Base-by-base conservation (phyloP, 2,888 invertebrate species). In the Atethmia centrago region DNA sequence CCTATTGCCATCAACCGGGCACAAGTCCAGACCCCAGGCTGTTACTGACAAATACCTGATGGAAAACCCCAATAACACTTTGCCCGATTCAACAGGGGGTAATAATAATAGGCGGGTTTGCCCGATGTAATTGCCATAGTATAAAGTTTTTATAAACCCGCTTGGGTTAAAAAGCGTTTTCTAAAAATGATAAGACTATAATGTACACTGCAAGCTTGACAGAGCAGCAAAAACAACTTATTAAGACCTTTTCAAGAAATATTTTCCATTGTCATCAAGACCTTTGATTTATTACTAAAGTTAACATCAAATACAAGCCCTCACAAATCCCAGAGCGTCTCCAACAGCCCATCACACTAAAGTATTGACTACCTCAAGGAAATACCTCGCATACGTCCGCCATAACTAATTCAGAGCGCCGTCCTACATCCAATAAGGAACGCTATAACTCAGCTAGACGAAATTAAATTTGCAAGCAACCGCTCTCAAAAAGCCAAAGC, bases 381-480 rank as follows among this genome's bases (percentile, higher is more conserved):
- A 76, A 81, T 71, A 56, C 56, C 66, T 63, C 68, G 78, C 69
- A 74, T 76, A 77, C 82, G 63, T 66, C 45, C 55, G 47, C 55
- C 68, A 82, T 85, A 82, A 87, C 74, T 85, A 87, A 87, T 85
- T 85, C 85, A 85, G 69, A 59, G 55, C 56, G n/a, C 74, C 77
- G 64, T 80, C 77, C 83, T 62, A 74, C 77, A 74, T 82, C 82
- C 83, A 85, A 89, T 89, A 87, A 79, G 69, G 76, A 72, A 51
- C 56, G 83, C 85, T 83, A 87, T 88, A 88, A 87, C 86, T 88
- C 83, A 84, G 77, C 85, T 79, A 79, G 80, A 58, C 83, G 70
- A 86, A 85, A 87, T 89, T 89, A 82, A 89, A 89, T 89, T 89
- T 86, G 88, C 86, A 88, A 78, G 70, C 71, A 65, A 80, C 79